These are phyloP conservation scores for Iselma pallidipennis DNA, from an alignment of 2,888 invertebrate genomes.

Conservation along the genomic window DNA sequence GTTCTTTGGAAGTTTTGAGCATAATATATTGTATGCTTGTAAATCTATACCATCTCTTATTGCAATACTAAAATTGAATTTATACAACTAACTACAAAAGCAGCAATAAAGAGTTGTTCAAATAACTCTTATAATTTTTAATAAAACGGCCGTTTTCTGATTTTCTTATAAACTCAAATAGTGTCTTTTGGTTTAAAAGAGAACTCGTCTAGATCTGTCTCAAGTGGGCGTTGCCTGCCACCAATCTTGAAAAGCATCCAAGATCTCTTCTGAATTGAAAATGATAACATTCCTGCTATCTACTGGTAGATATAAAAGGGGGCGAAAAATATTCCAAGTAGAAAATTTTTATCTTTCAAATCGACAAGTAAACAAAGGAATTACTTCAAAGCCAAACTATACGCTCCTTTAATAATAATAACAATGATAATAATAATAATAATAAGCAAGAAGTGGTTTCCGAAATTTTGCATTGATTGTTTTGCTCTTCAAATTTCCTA, in stretches of 20 bases:
- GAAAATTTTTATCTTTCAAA: not conserved
- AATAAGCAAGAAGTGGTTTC: not conserved
- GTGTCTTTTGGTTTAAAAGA: not conserved
- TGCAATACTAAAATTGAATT: not conserved
- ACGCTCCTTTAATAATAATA: not conserved
- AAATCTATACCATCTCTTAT: too few relatives aligned
- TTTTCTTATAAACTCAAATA: not conserved
- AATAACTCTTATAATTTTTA: too few relatives aligned
- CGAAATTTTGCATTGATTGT: not conserved
- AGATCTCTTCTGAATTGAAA: not conserved
- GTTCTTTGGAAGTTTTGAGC: too few relatives aligned
- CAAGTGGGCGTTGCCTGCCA: not conserved
- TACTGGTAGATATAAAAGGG: not conserved
- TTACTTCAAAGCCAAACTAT: not conserved
- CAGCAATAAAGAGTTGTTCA: too few relatives aligned
- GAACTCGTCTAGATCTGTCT: not conserved
- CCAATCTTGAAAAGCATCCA: not conserved
- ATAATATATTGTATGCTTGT: too few relatives aligned
- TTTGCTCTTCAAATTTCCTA: not conserved
- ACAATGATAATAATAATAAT: too few relatives aligned
- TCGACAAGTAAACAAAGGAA: not conserved
- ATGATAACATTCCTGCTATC: not conserved
- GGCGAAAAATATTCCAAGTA: not conserved
- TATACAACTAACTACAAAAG: too few relatives aligned
- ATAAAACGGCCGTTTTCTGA: not conserved